A percentile compares a stretch with the other conserved stretches of the same genome.
phyloP scores from a whole-genome alignment of 2,888 invertebrate genomes.

The Prosapia bicincta region DNA sequence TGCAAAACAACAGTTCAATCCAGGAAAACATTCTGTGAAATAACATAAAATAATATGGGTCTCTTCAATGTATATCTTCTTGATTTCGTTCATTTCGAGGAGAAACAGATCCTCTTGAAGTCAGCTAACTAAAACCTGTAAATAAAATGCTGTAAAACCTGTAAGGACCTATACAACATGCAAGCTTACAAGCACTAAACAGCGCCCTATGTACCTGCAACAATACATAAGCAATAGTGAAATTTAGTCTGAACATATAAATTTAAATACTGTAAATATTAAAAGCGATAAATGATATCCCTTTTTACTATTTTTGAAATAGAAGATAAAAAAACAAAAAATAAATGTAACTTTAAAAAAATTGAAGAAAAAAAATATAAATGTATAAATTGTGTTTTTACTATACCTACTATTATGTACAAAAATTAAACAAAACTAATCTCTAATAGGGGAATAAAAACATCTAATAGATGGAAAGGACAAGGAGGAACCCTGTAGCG shows the following conservation, averaged over 20 bases:
- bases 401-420: neutral
- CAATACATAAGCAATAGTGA: neutral
- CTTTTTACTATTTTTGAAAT: neutral
- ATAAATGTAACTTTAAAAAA: neutral
- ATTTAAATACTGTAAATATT: neutral
- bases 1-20: no score
- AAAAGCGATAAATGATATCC: neutral
- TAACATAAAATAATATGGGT: no score
- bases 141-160: slow-evolving; percentile 39
- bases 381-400: neutral
- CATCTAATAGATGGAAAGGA: neutral
- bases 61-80: neutral
- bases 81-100: neutral
- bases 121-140: slow-evolving; percentile 34
- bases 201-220: slow-evolving; percentile 4
- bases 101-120: neutral
- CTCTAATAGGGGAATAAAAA: neutral
- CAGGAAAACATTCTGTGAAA: no score
- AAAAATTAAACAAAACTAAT: neutral
- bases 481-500: neutral
- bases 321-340: neutral
- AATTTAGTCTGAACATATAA: no score
- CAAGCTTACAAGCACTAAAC: neutral
- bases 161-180: slow-evolving; percentile 19
- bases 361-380: neutral